phyloP scores from a whole-genome alignment of 2,113 vertebrate genomes.

The Cheilinus undulatus region DNA sequence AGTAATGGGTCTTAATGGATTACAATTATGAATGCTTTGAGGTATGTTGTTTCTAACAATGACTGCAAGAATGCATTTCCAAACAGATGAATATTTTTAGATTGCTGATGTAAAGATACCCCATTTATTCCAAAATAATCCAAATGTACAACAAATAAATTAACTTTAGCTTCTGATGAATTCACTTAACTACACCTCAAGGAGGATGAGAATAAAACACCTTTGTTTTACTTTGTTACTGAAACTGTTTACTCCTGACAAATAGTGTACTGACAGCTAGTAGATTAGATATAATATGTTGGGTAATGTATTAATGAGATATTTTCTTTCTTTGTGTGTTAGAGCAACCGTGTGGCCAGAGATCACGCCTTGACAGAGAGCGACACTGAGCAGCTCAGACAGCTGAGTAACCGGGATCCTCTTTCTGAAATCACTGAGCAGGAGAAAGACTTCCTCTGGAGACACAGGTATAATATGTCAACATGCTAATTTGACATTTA shows the following conservation, averaged over 20 bases:
- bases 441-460: conserved; percentile 98
- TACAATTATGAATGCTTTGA: neutral
- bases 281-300: neutral
- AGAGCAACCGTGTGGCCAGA: conserved; percentile 94
- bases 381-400: conserved; percentile 93
- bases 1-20: conserved; percentile 35
- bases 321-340: conserved; percentile 66
- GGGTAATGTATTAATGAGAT: neutral
- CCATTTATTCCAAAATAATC: too few relatives aligned
- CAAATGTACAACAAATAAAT: too few relatives aligned
- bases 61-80: neutral
- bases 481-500: neutral
- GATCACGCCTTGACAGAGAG: conserved; percentile 93
- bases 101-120: neutral
- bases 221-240: too few relatives aligned
- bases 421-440: conserved; percentile 99
- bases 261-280: too few relatives aligned
- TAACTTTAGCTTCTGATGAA: too few relatives aligned
- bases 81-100: neutral
- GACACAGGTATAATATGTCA: conserved; percentile 88
- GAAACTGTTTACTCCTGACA: too few relatives aligned
- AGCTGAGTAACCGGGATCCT: conserved; percentile 94
- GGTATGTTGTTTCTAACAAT: neutral
- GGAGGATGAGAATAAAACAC: neutral
- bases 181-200: too few relatives aligned